phyloP scores from a whole-genome alignment of 2,113 vertebrate species.

The Leptobrachium ailaonicum region DNA sequence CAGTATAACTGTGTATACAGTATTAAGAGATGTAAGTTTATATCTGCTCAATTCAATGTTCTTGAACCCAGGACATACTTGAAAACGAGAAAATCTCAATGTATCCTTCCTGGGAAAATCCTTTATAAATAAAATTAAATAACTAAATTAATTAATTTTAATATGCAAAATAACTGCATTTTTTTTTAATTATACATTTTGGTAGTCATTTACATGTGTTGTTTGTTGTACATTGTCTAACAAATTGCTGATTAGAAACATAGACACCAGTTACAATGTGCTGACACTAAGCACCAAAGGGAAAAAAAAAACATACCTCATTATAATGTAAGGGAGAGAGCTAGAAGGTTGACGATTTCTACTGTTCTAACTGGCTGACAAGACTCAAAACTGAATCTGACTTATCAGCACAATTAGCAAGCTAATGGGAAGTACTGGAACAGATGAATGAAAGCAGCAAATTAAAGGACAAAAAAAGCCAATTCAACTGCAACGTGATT shows the following conservation, averaged over 20 bases:
- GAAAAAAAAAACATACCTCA: constrained; percentile 32
- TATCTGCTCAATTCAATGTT: too few relatives aligned
- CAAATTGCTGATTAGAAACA: constrained; percentile 44
- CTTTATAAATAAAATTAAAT: too few relatives aligned
- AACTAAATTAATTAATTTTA: too few relatives aligned
- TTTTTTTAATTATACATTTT: neutral
- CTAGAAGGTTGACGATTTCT: constrained; percentile 31
- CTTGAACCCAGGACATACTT: too few relatives aligned
- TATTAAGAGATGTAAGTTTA: too few relatives aligned
- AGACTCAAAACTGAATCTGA: constrained; percentile 29
- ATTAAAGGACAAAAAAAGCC: neutral
- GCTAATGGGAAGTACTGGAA: constrained; percentile 17
- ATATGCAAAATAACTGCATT: too few relatives aligned
- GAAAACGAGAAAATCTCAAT: too few relatives aligned
- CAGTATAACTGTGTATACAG: too few relatives aligned
- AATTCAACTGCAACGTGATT: too few relatives aligned
- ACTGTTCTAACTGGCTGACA: constrained; percentile 44
- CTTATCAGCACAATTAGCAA: constrained; percentile 33
- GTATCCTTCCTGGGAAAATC: too few relatives aligned
- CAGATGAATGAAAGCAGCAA: constrained; percentile 21
- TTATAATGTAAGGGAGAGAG: constrained; percentile 41
- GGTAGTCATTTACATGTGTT: constrained; percentile 3
- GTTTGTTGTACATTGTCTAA: constrained; percentile 30
- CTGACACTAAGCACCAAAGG: constrained; percentile 34
- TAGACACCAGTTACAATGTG: constrained; percentile 30